Conservation (phyloP, 1,140 invertebrate species). For the Whitmania pigra region DNA sequence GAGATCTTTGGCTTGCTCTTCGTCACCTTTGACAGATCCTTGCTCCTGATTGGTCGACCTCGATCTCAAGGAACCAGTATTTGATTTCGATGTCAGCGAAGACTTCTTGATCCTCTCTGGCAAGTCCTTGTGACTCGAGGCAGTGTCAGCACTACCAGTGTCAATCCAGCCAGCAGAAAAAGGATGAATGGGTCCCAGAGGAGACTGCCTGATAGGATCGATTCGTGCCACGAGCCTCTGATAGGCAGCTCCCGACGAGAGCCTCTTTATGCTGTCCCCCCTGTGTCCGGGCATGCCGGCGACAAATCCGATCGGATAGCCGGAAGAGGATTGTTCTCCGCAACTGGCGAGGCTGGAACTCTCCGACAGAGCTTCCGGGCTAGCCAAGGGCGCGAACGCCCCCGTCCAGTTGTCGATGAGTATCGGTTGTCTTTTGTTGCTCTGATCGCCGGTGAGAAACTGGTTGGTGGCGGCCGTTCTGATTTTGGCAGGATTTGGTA, state of each 20-base stretch:
- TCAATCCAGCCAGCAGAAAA: neutral
- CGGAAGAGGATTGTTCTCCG: neutral
- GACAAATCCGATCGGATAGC: neutral
- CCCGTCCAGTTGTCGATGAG: conserved; percentile 2
- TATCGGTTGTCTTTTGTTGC: neutral
- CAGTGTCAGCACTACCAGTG: neutral
- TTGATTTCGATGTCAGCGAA: neutral
- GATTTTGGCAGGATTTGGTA: neutral
- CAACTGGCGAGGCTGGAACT: conserved; percentile 18
- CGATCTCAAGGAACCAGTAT: too few relatives aligned
- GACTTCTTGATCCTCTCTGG: neutral
- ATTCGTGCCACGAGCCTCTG: conserved; percentile 10
- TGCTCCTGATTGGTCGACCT: too few relatives aligned
- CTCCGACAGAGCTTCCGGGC: conserved; percentile 13
- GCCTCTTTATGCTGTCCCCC: conserved; percentile 14
- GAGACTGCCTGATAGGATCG: conserved; percentile 17
- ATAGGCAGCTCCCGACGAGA: conserved; percentile 8
- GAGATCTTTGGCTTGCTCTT: neutral
- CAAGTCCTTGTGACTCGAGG: conserved; percentile 2
- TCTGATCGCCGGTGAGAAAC: neutral
- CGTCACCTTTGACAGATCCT: neutral
- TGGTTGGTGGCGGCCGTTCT: neutral
- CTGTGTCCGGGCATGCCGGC: neutral
- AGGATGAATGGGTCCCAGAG: conserved; percentile 3
- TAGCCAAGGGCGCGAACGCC: conserved; percentile 9